Evolutionary conservation across 1,140 invertebrate species (phyloP), one percentile per base, ranked within the genome.

Genomic region (Bombus turneri): DNA sequence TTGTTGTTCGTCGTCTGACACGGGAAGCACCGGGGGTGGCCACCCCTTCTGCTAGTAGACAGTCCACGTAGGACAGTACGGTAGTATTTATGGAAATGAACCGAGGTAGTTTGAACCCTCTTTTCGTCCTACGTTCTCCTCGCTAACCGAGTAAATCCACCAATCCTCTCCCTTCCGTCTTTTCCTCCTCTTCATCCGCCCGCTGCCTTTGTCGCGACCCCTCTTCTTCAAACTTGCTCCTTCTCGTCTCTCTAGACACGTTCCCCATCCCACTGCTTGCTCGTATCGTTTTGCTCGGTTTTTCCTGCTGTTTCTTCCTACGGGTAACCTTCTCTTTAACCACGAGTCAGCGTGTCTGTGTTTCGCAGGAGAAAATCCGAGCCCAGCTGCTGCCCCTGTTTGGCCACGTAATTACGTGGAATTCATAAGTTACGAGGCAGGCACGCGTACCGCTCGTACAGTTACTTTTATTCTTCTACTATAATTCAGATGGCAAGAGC

Each of bases 61-160:
- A 80, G 77, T 79, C 47, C 74, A 68, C 76, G 82, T 69, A 88
- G 86, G 87, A 78, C 81, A 83, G 74, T 83, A 76, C 78, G 86
- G 86, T 84, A 92, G 92, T 93, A 95, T 95, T 94, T 94, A 94
- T 94, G 94, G 92, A 94, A 95, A 95, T 94, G 91, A 94, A 94
- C 91, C 85, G 89, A 92, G 91, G 92, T 92, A 92, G 90, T 92
- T 91, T 91, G 90, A 92, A 91, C 91, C 89, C 92, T 91, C 91
- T 92, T 93, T 91, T 87, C 88, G 69, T 69, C 87, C 84, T 62
- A 31, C 78, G 62, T 85, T 86, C 89, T 71, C 31, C 5, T 28
- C 59, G 53, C 64, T 59, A 68, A 53, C 73, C 73, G 73, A 75
- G 41, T 74, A 74, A 77, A 22, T 5, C 41, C 72, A 22, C 41